phyloP scores from a whole-genome alignment of 1,140 invertebrate genomes.

The Polyergus mexicanus region DNA sequence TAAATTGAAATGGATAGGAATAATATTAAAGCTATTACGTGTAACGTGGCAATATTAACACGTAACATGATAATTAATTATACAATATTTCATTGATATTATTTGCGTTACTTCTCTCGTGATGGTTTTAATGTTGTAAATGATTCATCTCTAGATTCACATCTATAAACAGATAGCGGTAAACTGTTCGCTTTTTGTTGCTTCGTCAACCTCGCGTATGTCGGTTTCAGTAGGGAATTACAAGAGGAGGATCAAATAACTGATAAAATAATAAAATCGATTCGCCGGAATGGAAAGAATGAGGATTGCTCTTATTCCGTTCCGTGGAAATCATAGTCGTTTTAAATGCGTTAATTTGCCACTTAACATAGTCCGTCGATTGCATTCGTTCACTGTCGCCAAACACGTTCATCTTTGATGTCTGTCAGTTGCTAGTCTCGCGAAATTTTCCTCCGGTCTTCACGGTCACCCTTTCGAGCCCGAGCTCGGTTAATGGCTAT shows the following conservation, averaged over 20 bases:
- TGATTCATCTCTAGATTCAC: constrained; percentile 1
- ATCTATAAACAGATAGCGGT: not conserved
- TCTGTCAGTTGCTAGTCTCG: constrained; percentile 20
- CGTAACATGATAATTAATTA: constrained; percentile 7
- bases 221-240: not conserved
- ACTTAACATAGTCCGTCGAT: not conserved
- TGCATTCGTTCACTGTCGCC: not conserved
- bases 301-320: not conserved
- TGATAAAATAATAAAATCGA: not conserved
- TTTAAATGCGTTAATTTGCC: constrained; percentile 34
- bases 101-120: not conserved
- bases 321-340: constrained; percentile 17
- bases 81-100: not conserved
- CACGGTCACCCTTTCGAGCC: not conserved
- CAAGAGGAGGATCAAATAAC: not conserved
- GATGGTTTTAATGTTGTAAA: not conserved
- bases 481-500: constrained; percentile 57
- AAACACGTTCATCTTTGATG: constrained; percentile 39
- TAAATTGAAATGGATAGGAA: not conserved
- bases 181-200: not conserved
- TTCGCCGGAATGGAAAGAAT: not conserved
- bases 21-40: not conserved
- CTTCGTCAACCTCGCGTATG: not conserved
- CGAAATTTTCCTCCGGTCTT: constrained; percentile 6
- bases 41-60: not conserved